A percentile compares a stretch with the other conserved stretches of the same genome.
phyloP scores from a whole-genome alignment of 2,113 vertebrate species.

The Notarius quadriscutis region DNA sequence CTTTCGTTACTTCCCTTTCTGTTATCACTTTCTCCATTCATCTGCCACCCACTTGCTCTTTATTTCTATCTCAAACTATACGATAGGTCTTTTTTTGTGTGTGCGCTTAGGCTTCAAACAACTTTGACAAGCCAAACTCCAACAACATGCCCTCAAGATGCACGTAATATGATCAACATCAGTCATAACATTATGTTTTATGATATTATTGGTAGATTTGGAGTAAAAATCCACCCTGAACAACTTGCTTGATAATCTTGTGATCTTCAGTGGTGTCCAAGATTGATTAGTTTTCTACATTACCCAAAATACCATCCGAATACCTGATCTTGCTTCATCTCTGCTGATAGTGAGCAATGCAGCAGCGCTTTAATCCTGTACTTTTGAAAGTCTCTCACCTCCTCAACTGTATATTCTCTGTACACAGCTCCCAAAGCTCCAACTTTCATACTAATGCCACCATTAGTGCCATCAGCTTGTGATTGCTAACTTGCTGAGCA shows the following conservation, averaged over 20 bases:
- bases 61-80: background rate
- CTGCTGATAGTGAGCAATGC: background rate
- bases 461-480: background rate
- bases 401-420: background rate
- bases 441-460: background rate
- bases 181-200: background rate
- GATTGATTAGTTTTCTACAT: background rate
- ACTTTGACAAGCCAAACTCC: background rate
- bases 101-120: background rate
- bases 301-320: background rate
- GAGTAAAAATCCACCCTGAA: background rate
- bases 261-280: background rate
- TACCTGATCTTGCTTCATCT: background rate
- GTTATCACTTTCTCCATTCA: conserved; percentile 5
- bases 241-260: background rate
- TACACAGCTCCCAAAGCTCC: background rate
- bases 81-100: background rate
- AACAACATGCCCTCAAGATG: background rate
- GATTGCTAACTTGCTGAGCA: background rate
- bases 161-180: background rate
- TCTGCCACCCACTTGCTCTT: background rate
- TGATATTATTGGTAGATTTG: background rate
- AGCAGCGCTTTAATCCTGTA: background rate
- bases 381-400: background rate
- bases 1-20: background rate